Conservation (phyloP, 1,140 invertebrate genomes). For the Pseudomyrmex dendroicus region DNA sequence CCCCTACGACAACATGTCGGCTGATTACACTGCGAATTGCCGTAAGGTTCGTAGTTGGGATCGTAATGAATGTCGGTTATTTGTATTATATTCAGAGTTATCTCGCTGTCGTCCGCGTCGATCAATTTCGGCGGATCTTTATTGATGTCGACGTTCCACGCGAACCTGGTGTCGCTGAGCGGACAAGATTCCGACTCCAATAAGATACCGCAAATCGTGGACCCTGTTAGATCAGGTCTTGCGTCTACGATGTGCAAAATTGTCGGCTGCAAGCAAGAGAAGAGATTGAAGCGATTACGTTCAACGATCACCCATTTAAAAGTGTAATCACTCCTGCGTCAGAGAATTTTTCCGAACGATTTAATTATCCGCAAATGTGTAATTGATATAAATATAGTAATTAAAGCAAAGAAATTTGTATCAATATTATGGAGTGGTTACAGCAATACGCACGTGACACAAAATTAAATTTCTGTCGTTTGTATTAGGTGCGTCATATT, state of each 20-base stretch:
- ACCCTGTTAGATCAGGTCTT: slow-evolving; percentile 81
- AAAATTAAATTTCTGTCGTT: too few species aligned
- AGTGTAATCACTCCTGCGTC: too few species aligned
- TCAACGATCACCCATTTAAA: too few species aligned
- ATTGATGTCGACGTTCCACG: slow-evolving; percentile 87
- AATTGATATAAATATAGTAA: too few species aligned
- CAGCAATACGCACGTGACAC: too few species aligned
- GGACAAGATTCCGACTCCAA: slow-evolving; percentile 83
- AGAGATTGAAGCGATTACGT: not conserved
- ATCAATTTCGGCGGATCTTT: slow-evolving; percentile 59
- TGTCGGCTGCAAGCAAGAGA: slow-evolving; percentile 84
- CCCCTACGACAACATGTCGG: slow-evolving; percentile 92
- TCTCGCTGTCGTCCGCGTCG: slow-evolving; percentile 20
- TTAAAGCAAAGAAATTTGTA: too few species aligned
- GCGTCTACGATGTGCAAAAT: slow-evolving; percentile 86
- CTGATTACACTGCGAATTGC: slow-evolving; percentile 89
- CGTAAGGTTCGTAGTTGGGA: slow-evolving; percentile 88
- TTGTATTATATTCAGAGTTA: slow-evolving; percentile 88
- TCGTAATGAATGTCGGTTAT: slow-evolving; percentile 94
- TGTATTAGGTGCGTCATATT: too few species aligned
- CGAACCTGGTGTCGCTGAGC: slow-evolving; percentile 78
- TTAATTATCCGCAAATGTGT: too few species aligned
- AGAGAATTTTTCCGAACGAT: too few species aligned
- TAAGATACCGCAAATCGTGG: slow-evolving; percentile 86
- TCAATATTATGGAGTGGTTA: too few species aligned